Evolutionary conservation across 2,113 vertebrate species (phyloP).

Genomic region (Aix galericulata): DNA sequence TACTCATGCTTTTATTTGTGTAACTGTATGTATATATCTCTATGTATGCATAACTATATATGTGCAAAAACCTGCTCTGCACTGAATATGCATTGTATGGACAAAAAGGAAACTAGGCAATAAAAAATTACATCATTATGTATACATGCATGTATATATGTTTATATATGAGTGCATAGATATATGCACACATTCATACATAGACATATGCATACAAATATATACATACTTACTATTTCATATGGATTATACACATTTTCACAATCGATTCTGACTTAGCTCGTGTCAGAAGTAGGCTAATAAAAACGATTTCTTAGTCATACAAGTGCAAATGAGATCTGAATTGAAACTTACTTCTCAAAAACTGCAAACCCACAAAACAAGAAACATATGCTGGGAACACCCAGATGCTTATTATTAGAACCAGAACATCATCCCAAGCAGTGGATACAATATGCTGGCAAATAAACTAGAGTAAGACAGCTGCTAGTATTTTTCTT

Average conservation of each 20-base stretch:
- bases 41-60: not conserved
- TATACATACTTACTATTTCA: not conserved
- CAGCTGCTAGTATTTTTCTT: not conserved
- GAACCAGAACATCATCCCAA: not conserved
- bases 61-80: not conserved
- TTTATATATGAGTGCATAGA: not conserved
- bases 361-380: not conserved
- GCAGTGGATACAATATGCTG: not conserved
- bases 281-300: not conserved
- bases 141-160: not conserved
- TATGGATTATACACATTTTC: accelerated
- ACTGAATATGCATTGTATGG: not conserved
- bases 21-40: no score
- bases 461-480: not conserved
- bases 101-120: not conserved
- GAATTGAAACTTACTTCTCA: not conserved
- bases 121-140: not conserved
- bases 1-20: not conserved
- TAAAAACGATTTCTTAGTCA: not conserved
- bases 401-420: not conserved
- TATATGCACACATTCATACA: not conserved
- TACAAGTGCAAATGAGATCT: not conserved
- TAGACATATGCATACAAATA: not conserved
- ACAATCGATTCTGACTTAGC: not conserved
- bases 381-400: not conserved